Conservation (phyloP, 2,888 invertebrate genomes). For the Dexiosoma caninum region DNA sequence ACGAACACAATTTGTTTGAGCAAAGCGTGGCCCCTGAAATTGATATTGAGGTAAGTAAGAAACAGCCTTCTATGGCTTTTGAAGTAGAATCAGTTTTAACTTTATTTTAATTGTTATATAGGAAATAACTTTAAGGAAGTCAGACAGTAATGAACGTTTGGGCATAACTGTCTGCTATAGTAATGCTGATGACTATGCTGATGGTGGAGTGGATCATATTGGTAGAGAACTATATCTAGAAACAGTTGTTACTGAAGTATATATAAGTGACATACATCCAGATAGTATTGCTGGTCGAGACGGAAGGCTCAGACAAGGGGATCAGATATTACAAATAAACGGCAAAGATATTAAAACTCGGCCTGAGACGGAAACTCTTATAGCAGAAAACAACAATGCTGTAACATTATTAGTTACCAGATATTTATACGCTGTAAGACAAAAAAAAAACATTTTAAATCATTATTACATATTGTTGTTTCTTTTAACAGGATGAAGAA, state of each 20-base stretch:
- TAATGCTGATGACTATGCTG: slow-evolving; percentile 61
- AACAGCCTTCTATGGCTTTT: neutral
- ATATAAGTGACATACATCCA: slow-evolving; percentile 82
- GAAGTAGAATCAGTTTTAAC: too few relatives aligned
- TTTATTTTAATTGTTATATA: neutral
- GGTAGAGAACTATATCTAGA: slow-evolving; percentile 23
- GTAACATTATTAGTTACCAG: slow-evolving; percentile 82
- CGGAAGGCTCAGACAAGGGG: slow-evolving; percentile 81
- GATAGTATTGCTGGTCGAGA: slow-evolving; percentile 81
- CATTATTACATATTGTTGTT: neutral
- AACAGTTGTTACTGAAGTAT: slow-evolving; percentile 79
- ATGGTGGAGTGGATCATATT: slow-evolving; percentile 46
- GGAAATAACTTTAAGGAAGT: slow-evolving; percentile 83
- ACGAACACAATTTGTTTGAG: slow-evolving; percentile 79
- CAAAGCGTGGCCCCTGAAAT: slow-evolving; percentile 80
- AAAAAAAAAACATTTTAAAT: slow-evolving; percentile 1
- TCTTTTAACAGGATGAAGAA: slow-evolving; percentile 65
- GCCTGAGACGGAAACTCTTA: slow-evolving; percentile 81
- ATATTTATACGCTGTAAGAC: slow-evolving; percentile 78
- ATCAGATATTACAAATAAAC: slow-evolving; percentile 82
- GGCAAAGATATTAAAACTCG: slow-evolving; percentile 81
- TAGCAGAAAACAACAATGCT: slow-evolving; percentile 80
- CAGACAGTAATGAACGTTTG: slow-evolving; percentile 81
- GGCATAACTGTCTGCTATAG: slow-evolving; percentile 83
- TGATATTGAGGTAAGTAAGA: slow-evolving; percentile 79